Evolutionary conservation across 2,888 invertebrate species (phyloP), one percentile per base, ranked within the genome.

Genomic region (Griposia aprilina): DNA sequence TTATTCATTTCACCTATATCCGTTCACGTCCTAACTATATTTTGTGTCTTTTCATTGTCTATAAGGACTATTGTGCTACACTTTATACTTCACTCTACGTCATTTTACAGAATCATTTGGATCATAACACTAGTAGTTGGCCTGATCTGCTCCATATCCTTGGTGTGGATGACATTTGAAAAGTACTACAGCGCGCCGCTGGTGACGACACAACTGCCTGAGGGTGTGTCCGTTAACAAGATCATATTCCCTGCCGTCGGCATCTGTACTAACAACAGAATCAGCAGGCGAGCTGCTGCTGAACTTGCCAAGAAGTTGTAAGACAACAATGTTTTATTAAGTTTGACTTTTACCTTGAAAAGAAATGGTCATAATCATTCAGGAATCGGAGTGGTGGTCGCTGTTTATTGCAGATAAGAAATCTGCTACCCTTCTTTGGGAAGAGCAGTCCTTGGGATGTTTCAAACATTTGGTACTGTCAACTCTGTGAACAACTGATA

Each of bases 171-270:
- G 48, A 97, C 96, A 2, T 96, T 97, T 78, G 88, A 88, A 71
- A 94, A 93, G 74, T 96, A 94, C 90, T 95, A 95, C 88, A 91
- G 89, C 20, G 94, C 95, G 23, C 96, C 96, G 0, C 88, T 96
- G 60, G 96, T 95, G 66, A 96, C 95, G 72, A 97, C 95, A 5
- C 97, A 95, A 88, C 91, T 95, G 90, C 97, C 97, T 0, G 95
- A 96, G 73, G 97, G 96, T 8, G 93, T 95, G 0, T 93, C 96
- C 0, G 94, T 97, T 26, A 94, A 92, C 83, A 92, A 93, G 36
- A 96, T 97, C 23, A 94, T 97, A 76, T 97, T 97, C 80, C 97
- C 97, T 41, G 97, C 97, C 0, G 92, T 97, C 3, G 97, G 97
- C 0, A 93, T 97, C 57, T 97, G 97, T 82, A 92, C 96, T 1